phyloP scores from a whole-genome alignment of 2,888 invertebrate genomes.

The Dasysyrphus albostriatus region DNA sequence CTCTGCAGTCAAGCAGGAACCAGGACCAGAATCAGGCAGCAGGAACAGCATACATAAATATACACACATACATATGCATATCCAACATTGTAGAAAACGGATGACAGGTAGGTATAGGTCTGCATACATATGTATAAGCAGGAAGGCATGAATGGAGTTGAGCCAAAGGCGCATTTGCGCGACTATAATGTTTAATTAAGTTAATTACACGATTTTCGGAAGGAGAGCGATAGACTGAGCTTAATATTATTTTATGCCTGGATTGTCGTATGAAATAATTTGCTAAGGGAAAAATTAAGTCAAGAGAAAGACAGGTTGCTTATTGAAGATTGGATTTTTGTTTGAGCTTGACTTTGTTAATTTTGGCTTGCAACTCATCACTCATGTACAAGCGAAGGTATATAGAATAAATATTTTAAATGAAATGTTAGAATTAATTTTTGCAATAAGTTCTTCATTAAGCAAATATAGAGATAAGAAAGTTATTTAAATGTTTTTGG shows the following conservation, averaged over 20 bases:
- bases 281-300: slow-evolving; percentile 1
- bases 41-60: background rate
- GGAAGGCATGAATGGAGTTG: slow-evolving; percentile 57
- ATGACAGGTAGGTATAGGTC: slow-evolving; percentile 24
- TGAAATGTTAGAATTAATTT: no score
- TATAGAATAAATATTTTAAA: background rate
- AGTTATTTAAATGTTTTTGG: no score
- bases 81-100: slow-evolving; percentile 12
- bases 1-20: slow-evolving; percentile 48
- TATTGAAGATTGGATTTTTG: background rate
- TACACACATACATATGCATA: no score
- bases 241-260: slow-evolving; percentile 64
- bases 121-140: background rate
- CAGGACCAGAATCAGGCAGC: slow-evolving; percentile 26
- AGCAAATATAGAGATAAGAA: no score
- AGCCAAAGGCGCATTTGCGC: slow-evolving; percentile 72
- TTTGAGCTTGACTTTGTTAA: background rate
- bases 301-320: background rate
- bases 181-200: slow-evolving; percentile 75
- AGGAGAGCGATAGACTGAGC: slow-evolving; percentile 52
- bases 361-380: background rate
- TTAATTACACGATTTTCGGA: slow-evolving; percentile 72
- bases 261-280: slow-evolving; percentile 39
- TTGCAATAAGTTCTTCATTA: no score
- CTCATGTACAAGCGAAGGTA: background rate